Percentiles rank a stretch among this genome's conserved stretches.
Evolutionary conservation across 2,113 vertebrate genomes (phyloP).

Genomic region (Ceyx cyanopectus): DNA sequence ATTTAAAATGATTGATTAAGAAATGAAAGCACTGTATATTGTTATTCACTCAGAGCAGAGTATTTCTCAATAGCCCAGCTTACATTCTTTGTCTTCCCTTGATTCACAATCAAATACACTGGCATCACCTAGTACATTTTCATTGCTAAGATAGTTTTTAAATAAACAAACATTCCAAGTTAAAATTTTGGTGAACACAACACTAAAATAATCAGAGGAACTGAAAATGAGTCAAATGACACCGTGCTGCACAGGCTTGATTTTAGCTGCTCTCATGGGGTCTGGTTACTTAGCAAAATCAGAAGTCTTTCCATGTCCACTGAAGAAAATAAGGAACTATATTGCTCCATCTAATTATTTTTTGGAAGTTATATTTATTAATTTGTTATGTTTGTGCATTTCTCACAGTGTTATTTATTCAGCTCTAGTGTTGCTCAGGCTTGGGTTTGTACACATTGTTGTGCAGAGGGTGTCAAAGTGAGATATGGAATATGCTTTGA

Average conservation of each 20-base stretch:
- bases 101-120: neutral
- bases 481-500: neutral
- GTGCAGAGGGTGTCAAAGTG: neutral
- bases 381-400: neutral
- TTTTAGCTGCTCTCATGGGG: rapidly evolving
- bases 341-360: neutral
- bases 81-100: neutral
- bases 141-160: neutral
- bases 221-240: neutral
- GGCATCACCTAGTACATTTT: neutral
- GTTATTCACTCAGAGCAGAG: neutral
- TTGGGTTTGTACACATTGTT: neutral
- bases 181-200: neutral
- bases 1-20: neutral
- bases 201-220: neutral
- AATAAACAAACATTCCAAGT: constrained; percentile 15
- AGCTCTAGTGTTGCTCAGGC: neutral
- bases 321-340: neutral
- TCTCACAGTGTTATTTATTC: neutral
- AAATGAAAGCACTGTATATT: neutral
- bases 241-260: neutral
- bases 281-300: neutral
- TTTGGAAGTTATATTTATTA: neutral
- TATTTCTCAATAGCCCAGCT: neutral
- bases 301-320: neutral